These are phyloP conservation scores for Therioaphis trifolii DNA, from an alignment of 2,888 invertebrate genomes.

Conservation along the genomic window DNA sequence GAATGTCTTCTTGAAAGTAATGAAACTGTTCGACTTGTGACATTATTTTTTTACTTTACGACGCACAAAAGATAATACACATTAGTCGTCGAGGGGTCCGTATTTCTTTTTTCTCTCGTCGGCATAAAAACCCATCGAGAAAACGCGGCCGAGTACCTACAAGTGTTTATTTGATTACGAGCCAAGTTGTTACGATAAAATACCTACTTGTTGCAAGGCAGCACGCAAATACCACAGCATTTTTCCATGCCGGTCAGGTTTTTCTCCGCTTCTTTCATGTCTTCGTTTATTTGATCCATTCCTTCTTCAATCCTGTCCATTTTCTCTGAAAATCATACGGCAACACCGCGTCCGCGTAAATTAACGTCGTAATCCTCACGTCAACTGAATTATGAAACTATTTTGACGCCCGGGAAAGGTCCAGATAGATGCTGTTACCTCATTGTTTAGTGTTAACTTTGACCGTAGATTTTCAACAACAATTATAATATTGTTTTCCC, in stretches of 20 bases:
- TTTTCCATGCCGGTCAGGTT: slow-evolving; percentile 99
- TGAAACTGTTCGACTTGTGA: too few species aligned
- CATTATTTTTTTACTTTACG: too few species aligned
- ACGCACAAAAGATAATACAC: slow-evolving; percentile 6
- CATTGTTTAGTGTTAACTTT: too few species aligned
- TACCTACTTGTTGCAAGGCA: slow-evolving; percentile 97
- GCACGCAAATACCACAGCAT: slow-evolving; percentile 97
- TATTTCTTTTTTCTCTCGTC: too few species aligned
- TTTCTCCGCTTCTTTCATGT: slow-evolving; percentile 99
- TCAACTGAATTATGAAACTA: too few species aligned
- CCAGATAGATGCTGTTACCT: too few species aligned
- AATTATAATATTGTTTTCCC: too few species aligned
- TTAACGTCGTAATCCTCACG: too few species aligned
- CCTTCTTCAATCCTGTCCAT: slow-evolving; percentile 99
- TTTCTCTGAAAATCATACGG: slow-evolving; percentile 81
- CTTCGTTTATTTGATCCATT: slow-evolving; percentile 99
- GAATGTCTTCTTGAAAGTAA: too few species aligned
- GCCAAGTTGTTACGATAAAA: slow-evolving; percentile 10
- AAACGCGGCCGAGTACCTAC: background rate
- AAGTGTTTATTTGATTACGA: slow-evolving; percentile 31
- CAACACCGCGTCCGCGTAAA: too few species aligned
- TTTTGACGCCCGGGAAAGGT: too few species aligned
- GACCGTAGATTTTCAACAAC: too few species aligned
- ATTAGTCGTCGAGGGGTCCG: background rate
- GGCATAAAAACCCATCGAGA: background rate